Percentiles rank a stretch among this genome's conserved stretches.
Conservation (phyloP, 2,888 invertebrate species). For the Cataglyphis altisquamis region DNA sequence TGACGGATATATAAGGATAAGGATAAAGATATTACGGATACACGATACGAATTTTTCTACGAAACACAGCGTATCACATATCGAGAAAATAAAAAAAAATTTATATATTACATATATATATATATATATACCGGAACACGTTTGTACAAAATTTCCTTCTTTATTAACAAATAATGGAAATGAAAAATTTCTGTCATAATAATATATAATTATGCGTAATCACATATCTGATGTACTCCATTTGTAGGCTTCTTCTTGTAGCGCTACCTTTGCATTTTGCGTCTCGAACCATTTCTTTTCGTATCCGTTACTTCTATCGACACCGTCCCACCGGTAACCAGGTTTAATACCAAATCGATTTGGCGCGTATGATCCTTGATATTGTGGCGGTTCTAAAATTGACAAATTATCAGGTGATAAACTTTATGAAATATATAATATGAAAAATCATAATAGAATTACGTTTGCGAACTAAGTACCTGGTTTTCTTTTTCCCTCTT, state of each 20-base stretch:
- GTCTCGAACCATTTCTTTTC: constrained; percentile 96
- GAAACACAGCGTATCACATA: neutral
- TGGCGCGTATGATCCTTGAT: constrained; percentile 95
- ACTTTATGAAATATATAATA: neutral
- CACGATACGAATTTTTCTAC: neutral
- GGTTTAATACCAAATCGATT: constrained; percentile 97
- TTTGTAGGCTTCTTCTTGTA: constrained; percentile 95
- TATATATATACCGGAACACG: neutral
- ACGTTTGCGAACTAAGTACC: constrained; percentile 81
- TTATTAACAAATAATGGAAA: constrained; percentile 37
- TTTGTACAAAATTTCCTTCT: constrained; percentile 5
- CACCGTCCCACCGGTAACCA: constrained; percentile 99
- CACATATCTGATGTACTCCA: constrained; percentile 98
- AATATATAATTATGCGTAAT: constrained; percentile 41
- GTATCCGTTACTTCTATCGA: constrained; percentile 98
- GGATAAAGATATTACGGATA: neutral
- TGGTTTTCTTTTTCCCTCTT: constrained; percentile 87
- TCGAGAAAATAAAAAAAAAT: neutral
- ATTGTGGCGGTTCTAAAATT: constrained; percentile 89
- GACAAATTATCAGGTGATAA: neutral
- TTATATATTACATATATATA: neutral
- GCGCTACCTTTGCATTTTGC: constrained; percentile 91
- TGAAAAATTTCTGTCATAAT: constrained; percentile 3
- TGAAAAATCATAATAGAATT: neutral
- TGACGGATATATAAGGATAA: neutral